phyloP scores from a whole-genome alignment of 2,888 invertebrate species.

The Corythucha ciliata region DNA sequence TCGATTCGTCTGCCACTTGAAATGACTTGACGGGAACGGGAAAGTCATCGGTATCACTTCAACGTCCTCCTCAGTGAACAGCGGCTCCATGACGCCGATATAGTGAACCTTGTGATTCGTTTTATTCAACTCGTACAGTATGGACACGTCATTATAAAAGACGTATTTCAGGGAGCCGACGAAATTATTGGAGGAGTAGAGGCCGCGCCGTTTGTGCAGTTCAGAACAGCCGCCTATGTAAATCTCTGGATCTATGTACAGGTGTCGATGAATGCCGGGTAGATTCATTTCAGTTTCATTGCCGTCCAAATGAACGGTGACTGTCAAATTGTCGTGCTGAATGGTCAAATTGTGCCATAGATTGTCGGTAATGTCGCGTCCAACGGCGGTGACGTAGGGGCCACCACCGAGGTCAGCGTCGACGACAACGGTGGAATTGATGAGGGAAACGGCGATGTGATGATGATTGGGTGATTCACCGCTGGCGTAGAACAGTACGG shows the following conservation, averaged over 20 bases:
- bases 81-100: slow-evolving; percentile 67
- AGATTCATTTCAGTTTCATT: slow-evolving; percentile 53
- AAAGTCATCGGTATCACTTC: slow-evolving; percentile 84
- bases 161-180: slow-evolving; percentile 84
- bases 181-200: slow-evolving; percentile 74
- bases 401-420: slow-evolving; percentile 78
- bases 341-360: slow-evolving; percentile 83
- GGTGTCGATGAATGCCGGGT: slow-evolving; percentile 54
- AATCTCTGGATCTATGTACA: slow-evolving; percentile 88
- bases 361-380: slow-evolving; percentile 60
- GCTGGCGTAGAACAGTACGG: slow-evolving; percentile 84
- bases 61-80: slow-evolving; percentile 73
- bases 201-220: slow-evolving; percentile 62
- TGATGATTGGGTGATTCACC: slow-evolving; percentile 83
- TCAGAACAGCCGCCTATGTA: slow-evolving; percentile 86
- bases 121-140: slow-evolving; percentile 76
- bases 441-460: slow-evolving; percentile 79
- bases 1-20: slow-evolving; percentile 76
- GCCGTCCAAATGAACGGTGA: slow-evolving; percentile 67
- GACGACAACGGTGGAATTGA: slow-evolving; percentile 71
- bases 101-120: slow-evolving; percentile 78
- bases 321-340: slow-evolving; percentile 61
- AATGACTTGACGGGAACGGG: slow-evolving; percentile 81
- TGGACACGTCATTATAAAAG: slow-evolving; percentile 85
- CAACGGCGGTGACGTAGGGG: slow-evolving; percentile 59